Evolutionary conservation across 2,113 vertebrate genomes (phyloP).

Genomic region (Barbus barbus): DNA sequence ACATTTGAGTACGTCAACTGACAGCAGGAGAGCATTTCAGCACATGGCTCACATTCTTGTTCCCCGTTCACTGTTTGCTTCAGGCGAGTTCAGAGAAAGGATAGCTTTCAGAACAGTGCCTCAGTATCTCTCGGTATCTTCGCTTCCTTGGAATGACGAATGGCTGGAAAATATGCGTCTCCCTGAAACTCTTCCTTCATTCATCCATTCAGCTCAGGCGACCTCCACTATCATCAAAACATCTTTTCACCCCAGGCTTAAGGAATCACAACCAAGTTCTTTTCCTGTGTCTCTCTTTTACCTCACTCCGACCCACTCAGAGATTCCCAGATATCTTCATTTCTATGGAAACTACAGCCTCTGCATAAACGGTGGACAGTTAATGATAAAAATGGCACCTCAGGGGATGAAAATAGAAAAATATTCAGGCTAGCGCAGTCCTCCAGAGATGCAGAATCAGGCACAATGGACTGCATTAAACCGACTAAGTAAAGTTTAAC

Average conservation of each 20-base stretch:
- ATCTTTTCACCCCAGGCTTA: conserved; percentile 16
- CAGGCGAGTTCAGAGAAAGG: conserved; percentile 12
- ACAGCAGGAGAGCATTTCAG: conserved; percentile 13
- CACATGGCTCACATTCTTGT: conserved; percentile 4
- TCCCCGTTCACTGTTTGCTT: neutral
- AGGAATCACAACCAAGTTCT: neutral
- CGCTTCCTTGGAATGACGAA: neutral
- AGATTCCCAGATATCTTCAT: conserved; percentile 57
- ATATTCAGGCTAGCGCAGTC: neutral
- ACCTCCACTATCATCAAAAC: conserved; percentile 46
- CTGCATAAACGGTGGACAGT: conserved; percentile 60
- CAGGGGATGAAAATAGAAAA: conserved; percentile 45
- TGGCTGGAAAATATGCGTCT: conserved; percentile 50
- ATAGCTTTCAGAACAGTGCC: neutral
- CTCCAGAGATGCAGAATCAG: conserved; percentile 5
- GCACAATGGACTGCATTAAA: neutral
- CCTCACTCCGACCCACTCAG: neutral
- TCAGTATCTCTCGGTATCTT: neutral
- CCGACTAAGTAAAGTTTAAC: neutral
- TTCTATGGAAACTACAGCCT: conserved; percentile 58
- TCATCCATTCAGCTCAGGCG: conserved; percentile 48
- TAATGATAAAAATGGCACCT: conserved; percentile 64
- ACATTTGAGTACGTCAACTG: neutral
- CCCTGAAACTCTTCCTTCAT: conserved; percentile 39
- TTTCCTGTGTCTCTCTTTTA: neutral